Conservation (phyloP, 92 coral and sea anemone genomes). For the Pocillopora meandrina region DNA sequence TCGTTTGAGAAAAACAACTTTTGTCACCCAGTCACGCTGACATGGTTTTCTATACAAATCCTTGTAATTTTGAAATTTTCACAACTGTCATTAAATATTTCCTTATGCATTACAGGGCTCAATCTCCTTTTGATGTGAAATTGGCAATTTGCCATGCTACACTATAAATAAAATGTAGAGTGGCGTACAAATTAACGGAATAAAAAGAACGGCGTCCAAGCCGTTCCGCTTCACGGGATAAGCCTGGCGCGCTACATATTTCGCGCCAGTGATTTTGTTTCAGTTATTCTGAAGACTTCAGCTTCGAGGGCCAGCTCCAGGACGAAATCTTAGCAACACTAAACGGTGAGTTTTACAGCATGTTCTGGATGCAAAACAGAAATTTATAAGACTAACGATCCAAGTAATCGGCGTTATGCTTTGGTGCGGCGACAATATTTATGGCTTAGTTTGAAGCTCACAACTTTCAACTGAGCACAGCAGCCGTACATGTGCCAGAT, state of each 20-base stretch:
- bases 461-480: background rate
- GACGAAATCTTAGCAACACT: background rate
- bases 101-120: too few relatives aligned
- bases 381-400: slow-evolving; percentile 15
- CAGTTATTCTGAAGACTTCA: slow-evolving; percentile 9
- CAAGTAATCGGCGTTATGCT: slow-evolving; percentile 5
- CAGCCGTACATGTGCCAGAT: background rate
- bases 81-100: too few relatives aligned
- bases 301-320: slow-evolving; percentile 15
- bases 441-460: slow-evolving; percentile 16
- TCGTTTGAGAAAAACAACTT: too few relatives aligned
- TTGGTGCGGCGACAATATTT: background rate
- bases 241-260: slow-evolving; percentile 8
- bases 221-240: slow-evolving; percentile 13
- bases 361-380: slow-evolving; percentile 14
- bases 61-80: too few relatives aligned
- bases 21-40: too few relatives aligned
- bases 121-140: background rate
- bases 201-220: background rate
- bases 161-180: background rate
- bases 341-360: slow-evolving; percentile 9
- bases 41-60: too few relatives aligned
- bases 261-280: background rate
- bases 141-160: background rate
- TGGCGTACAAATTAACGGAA: background rate